Conservation (phyloP, 2,797 vertebrate species). For the Characodon lateralis region DNA sequence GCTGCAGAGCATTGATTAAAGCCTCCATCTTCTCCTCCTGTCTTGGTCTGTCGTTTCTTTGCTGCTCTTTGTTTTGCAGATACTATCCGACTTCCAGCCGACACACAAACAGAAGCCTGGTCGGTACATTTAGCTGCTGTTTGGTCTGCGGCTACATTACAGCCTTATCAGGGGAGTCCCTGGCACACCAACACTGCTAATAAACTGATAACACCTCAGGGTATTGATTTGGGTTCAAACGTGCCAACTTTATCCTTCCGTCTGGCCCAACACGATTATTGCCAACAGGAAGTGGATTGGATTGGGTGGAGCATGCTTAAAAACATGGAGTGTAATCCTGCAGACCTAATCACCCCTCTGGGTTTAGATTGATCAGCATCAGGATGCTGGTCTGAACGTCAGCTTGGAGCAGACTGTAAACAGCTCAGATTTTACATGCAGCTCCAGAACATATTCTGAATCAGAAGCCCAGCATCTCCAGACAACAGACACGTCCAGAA, state of each 20-base stretch:
- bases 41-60: constrained; percentile 31
- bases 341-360: background rate
- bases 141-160: constrained; percentile 61
- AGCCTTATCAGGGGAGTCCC: constrained; percentile 60
- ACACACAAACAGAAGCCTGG: constrained; percentile 65
- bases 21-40: constrained; percentile 22
- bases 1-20: constrained; percentile 45
- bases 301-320: constrained; percentile 15
- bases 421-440: background rate
- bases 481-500: background rate
- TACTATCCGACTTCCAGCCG: constrained; percentile 52
- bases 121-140: constrained; percentile 64
- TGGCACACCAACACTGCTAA: constrained; percentile 57
- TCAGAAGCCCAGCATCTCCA: too few species aligned
- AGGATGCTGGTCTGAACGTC: background rate
- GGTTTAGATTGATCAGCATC: constrained; percentile 1
- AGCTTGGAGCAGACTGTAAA: background rate
- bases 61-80: constrained; percentile 66
- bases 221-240: constrained; percentile 58
- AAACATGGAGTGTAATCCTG: background rate
- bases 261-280: constrained; percentile 39
- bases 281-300: constrained; percentile 16
- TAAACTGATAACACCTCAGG: constrained; percentile 64
- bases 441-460: background rate
- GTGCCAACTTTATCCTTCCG: constrained; percentile 1